A percentile compares a stretch with the other conserved stretches of the same genome.
Evolutionary conservation across 2,888 invertebrate species (phyloP).

Genomic region (Boloria selene): DNA sequence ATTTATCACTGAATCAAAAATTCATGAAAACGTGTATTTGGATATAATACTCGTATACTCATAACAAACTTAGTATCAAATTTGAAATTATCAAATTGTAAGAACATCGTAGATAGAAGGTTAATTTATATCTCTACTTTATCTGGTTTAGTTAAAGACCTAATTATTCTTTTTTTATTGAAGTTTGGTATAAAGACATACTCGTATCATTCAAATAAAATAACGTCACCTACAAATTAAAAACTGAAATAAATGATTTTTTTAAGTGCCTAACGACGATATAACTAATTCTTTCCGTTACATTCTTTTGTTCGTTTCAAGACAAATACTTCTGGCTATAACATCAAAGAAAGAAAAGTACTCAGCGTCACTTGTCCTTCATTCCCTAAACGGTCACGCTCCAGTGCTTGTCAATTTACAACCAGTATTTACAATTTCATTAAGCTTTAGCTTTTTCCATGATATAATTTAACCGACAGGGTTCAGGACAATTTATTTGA

Average conservation of each 20-base stretch:
- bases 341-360: conserved; percentile 37
- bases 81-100: too few relatives aligned
- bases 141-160: neutral
- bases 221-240: neutral
- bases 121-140: too few relatives aligned
- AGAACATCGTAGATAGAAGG: too few relatives aligned
- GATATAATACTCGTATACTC: too few relatives aligned
- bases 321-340: conserved; percentile 35
- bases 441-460: conserved; percentile 21
- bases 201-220: conserved; percentile 2
- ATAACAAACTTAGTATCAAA: too few relatives aligned
- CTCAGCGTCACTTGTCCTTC: conserved; percentile 31
- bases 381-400: conserved; percentile 37
- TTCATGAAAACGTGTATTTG: too few relatives aligned
- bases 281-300: conserved; percentile 22
- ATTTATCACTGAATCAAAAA: too few relatives aligned
- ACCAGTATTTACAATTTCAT: conserved; percentile 37
- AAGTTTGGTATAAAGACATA: too few relatives aligned
- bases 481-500: conserved; percentile 5
- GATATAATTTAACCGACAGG: neutral
- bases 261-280: conserved; percentile 14
- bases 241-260: conserved; percentile 10
- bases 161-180: too few relatives aligned
- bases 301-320: conserved; percentile 25
- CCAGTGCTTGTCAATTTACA: conserved; percentile 37